Conservation (phyloP, 2,888 invertebrate genomes). For the Tiliacea citrago region DNA sequence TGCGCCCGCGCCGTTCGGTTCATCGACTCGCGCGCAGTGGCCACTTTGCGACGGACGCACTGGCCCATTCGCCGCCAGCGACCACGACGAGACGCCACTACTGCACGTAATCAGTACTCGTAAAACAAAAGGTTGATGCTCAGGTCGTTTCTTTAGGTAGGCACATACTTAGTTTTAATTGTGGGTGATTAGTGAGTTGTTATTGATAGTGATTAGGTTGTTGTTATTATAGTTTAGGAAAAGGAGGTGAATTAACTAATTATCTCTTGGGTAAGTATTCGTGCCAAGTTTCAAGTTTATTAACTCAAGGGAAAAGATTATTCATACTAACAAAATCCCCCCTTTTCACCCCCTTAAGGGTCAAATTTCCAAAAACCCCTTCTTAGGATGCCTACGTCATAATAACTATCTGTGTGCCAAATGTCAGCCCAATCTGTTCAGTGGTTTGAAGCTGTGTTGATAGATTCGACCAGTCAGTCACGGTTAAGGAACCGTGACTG, state of each 20-base stretch:
- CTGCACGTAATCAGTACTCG: slow-evolving; percentile 34
- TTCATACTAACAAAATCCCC: too few relatives aligned
- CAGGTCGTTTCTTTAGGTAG: slow-evolving; percentile 7
- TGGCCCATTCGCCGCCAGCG: slow-evolving; percentile 50
- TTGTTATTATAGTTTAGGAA: not conserved
- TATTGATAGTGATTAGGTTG: not conserved
- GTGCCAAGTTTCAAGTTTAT: too few relatives aligned
- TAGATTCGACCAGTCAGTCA: too few relatives aligned
- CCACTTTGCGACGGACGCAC: slow-evolving; percentile 14
- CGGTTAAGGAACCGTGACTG: too few relatives aligned
- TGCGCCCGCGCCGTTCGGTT: slow-evolving; percentile 44
- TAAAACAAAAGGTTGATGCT: slow-evolving; percentile 45
- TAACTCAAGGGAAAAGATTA: too few relatives aligned
- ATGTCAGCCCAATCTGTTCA: too few relatives aligned
- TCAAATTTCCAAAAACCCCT: too few relatives aligned
- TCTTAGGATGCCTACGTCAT: too few relatives aligned
- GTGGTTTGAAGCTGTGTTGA: too few relatives aligned
- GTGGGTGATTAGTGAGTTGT: slow-evolving; percentile 17
- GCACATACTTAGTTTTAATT: slow-evolving; percentile 17
- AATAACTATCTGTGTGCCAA: too few relatives aligned
- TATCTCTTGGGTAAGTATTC: too few relatives aligned
- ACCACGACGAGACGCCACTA: slow-evolving; percentile 15
- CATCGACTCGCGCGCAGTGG: slow-evolving; percentile 48
- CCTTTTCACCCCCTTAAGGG: too few relatives aligned
- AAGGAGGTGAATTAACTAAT: not conserved